Evolutionary conservation across 2,797 vertebrate genomes (phyloP).

Genomic region (Hemibagrus guttatus): DNA sequence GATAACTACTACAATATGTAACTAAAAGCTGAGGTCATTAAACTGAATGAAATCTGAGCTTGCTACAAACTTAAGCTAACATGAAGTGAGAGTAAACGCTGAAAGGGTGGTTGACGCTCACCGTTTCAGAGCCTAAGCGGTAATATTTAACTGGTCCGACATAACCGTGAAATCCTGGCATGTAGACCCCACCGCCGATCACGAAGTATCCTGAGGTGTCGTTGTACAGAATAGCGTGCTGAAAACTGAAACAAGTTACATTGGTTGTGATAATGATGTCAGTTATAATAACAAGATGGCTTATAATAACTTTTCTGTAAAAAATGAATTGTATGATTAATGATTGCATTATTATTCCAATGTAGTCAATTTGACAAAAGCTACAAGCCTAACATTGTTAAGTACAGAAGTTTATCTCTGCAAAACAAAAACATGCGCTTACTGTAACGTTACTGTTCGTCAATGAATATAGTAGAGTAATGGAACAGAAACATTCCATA

Average conservation of each 20-base stretch:
- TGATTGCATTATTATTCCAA: not conserved
- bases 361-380: not conserved
- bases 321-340: not conserved
- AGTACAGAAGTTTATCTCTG: not conserved
- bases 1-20: not conserved
- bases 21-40: not conserved
- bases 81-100: not conserved
- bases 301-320: not conserved
- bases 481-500: not conserved
- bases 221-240: constrained; percentile 77
- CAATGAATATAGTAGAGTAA: not conserved
- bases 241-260: constrained; percentile 72
- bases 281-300: not conserved
- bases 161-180: constrained; percentile 81
- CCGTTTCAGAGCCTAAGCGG: constrained; percentile 75
- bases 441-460: not conserved
- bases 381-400: not conserved
- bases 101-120: constrained; percentile 37
- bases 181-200: constrained; percentile 83
- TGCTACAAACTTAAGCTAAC: not conserved
- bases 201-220: constrained; percentile 89
- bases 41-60: not conserved
- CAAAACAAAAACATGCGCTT: not conserved
- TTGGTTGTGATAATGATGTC: not conserved
- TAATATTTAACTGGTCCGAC: constrained; percentile 87